Evolutionary conservation across 2,888 invertebrate species (phyloP), one percentile per base, ranked within the genome.

Genomic region (Argyresthia albistria): DNA sequence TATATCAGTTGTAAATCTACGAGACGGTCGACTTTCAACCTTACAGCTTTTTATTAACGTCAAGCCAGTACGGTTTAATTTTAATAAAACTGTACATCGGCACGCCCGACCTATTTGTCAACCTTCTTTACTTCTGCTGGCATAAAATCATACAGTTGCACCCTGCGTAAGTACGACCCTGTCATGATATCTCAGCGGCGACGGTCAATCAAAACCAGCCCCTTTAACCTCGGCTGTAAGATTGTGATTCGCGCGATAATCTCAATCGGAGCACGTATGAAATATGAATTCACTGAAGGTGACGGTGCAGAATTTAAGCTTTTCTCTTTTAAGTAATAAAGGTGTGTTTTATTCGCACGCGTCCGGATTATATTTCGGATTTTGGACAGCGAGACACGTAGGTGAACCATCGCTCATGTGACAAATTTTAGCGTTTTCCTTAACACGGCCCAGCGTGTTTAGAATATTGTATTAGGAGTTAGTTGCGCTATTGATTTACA

Each of bases 341-440:
- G 86, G 83, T 84, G 83, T 81, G 74, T 86, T 87, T 84, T 84
- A 84, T 83, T 81, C 80, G 83, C 65, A 69, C 73, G 61, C 63
- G 64, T 68, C 72, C 66, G 73, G 81, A 84, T 86, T 86, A 83
- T 83, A 80, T 82, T 83, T 76, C 81, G 81, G 82, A 87, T 83
- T 39, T 52, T 52, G 54, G 53, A 53, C 48, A 52, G 39, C 53
- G 50, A 49, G 80, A 83, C 87, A 87, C 87, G 87, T 86, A 84
- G 84, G 79, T 83, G 80, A 78, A 80, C 87, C 86, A 87, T 87
- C 86, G 84, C 86, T 87, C 86, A 87, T 86, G 86, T 87, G 86
- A 87, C 86, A 87, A 87, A 87, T 87, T 87, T 86, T 81, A 83
- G 79, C 86, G 81, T 86, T 86, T 86, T 83, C 86, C 81, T 84